Evolutionary conservation across 1,140 invertebrate genomes (phyloP).

Genomic region (Leptoteleia sp.): DNA sequence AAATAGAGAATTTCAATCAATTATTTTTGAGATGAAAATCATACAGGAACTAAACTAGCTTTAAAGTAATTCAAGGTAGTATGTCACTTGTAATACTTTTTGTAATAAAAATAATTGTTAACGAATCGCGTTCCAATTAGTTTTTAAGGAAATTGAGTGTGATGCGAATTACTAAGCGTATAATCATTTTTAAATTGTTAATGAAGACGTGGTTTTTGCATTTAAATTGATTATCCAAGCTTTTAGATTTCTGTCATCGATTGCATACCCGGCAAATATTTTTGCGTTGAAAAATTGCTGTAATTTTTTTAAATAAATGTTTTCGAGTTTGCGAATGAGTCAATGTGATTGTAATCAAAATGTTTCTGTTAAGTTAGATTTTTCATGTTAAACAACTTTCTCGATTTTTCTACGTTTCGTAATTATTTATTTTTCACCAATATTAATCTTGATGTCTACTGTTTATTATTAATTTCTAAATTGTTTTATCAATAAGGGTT

Average conservation of each 20-base stretch:
- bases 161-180: conserved; percentile 1
- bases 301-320: too few species aligned
- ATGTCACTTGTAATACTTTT: conserved; percentile 14
- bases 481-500: too few species aligned
- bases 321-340: too few species aligned
- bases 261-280: conserved; percentile 3
- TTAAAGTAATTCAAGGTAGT: conserved; percentile 38
- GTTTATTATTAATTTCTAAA: too few species aligned
- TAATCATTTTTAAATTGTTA: conserved; percentile 36
- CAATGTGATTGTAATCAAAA: too few species aligned
- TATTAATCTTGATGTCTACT: too few species aligned
- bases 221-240: conserved; percentile 42
- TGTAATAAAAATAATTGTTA: conserved; percentile 34
- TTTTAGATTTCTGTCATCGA: conserved; percentile 20
- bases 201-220: conserved; percentile 34
- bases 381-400: too few species aligned
- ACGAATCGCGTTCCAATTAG: conserved; percentile 10
- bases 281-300: neutral
- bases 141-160: conserved; percentile 37
- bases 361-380: too few species aligned
- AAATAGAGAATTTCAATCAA: conserved; percentile 15
- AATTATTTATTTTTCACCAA: too few species aligned
- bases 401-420: too few species aligned
- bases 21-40: conserved; percentile 34
- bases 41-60: conserved; percentile 17